Percentiles rank a stretch among this genome's conserved stretches.
Conservation (phyloP, 2,113 vertebrate species). For the Gobiocypris rarus region DNA sequence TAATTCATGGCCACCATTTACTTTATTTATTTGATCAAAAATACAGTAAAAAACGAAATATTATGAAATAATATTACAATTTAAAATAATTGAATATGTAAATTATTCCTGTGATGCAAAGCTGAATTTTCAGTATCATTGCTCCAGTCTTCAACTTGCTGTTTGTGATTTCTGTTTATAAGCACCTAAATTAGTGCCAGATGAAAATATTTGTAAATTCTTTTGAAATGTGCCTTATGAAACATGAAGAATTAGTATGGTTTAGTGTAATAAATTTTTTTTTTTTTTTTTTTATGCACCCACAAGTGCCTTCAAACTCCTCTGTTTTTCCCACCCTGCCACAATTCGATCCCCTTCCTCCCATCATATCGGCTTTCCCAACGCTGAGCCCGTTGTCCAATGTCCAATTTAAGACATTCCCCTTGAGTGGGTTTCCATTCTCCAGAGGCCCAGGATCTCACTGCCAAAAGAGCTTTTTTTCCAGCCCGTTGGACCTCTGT, state of each 20-base stretch:
- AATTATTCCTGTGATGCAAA: too few relatives aligned
- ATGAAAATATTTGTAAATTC: background rate
- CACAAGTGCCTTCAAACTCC: too few relatives aligned
- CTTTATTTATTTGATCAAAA: too few relatives aligned
- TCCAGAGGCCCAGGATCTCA: conserved; percentile 56
- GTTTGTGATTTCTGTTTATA: background rate
- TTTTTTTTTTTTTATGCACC: too few relatives aligned
- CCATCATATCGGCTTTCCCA: conserved; percentile 51
- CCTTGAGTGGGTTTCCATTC: conserved; percentile 65
- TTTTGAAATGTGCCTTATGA: background rate
- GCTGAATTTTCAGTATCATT: too few relatives aligned
- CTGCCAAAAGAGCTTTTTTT: conserved; percentile 58
- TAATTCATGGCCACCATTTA: too few relatives aligned
- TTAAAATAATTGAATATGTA: too few relatives aligned
- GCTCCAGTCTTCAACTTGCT: background rate
- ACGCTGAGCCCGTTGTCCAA: conserved; percentile 52
- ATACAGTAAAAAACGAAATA: too few relatives aligned
- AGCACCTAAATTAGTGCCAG: background rate
- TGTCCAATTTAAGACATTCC: conserved; percentile 71
- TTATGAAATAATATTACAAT: too few relatives aligned
- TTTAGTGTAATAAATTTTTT: too few relatives aligned
- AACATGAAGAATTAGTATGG: background rate
- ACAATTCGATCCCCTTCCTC: background rate
- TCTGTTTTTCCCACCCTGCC: background rate
- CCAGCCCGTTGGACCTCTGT: conserved; percentile 59